Evolutionary conservation across 2,113 vertebrate genomes (phyloP), one percentile per base, ranked within the genome.

Genomic region (Girardinichthys multiradiatus): DNA sequence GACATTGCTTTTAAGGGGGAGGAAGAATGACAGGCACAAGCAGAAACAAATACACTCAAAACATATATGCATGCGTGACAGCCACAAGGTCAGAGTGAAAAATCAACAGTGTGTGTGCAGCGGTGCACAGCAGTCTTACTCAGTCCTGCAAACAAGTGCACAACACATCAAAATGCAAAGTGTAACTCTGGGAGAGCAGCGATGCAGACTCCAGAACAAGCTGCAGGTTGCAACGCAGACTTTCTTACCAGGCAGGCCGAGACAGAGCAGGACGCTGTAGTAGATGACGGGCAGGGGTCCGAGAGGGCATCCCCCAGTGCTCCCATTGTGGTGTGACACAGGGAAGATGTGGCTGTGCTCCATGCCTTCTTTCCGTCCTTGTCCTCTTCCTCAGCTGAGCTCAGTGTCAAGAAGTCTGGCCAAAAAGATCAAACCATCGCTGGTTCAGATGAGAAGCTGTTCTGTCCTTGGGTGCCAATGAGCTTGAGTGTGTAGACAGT

Each of bases 241-340:
- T 15, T 14, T 78, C 95, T 95, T 93, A 98, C 97, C 97, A 27
- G 97, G 96, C 88, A 98, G 94, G 81, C 96, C 97, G 29, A 98
- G 95, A 86, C 96, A 97, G 70, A 98, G 95, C 90, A 97, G 90
- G 76, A 95, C 73, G 72, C 97, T 98, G 94, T 98, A 98, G 93
- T 96, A 98, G 91, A 97, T 94, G 77, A 98, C 94, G 0, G 96
- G 96, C 74, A 96, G 91, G 48, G 96, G 95, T 70, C 96, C 95
- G 77, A 98, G 95, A 76, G 96, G 95, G 91, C 97, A 98, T 90
- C 95, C 95, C 76, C 90, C 89, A 66, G 89, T 89, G 70, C 95
- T 96, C 83, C 85, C 88, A 85, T 97, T 97, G 39, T 83, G 79
- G 72, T 87, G 24, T 70, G 90, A 86, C 64, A 86, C 85, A 5